phyloP scores from a whole-genome alignment of 2,888 invertebrate species.

The Epirrhoe tristata region DNA sequence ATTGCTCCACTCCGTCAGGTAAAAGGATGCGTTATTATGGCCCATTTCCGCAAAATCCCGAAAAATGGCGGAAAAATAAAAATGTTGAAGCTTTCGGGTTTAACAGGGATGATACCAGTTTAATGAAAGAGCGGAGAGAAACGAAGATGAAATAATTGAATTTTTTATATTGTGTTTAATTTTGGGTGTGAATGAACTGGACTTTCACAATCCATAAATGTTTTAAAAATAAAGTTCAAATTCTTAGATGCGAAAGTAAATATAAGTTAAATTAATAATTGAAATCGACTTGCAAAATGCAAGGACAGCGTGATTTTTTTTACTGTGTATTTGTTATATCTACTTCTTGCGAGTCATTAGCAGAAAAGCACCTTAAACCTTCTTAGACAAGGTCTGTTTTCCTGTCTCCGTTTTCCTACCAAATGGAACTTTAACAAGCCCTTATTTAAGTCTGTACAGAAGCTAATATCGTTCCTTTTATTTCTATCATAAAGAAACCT shows the following conservation, averaged over 20 bases:
- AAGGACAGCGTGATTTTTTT: no score
- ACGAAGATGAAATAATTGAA: slow-evolving; percentile 27
- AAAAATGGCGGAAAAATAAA: slow-evolving; percentile 24
- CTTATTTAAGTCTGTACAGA: slow-evolving; percentile 1
- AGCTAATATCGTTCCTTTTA: slow-evolving; percentile 12
- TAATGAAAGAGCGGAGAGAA: slow-evolving; percentile 28
- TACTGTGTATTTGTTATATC: no score
- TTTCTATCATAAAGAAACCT: slow-evolving; percentile 12
- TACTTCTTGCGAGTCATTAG: no score
- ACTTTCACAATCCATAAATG: not conserved
- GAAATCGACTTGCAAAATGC: no score
- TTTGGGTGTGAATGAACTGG: slow-evolving; percentile 7
- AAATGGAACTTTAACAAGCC: no score
- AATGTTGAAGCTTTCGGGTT: slow-evolving; percentile 17
- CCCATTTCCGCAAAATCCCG: slow-evolving; percentile 17
- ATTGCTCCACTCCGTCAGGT: not conserved
- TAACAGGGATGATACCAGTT: slow-evolving; percentile 28
- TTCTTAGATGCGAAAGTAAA: no score
- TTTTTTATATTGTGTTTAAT: slow-evolving; percentile 27
- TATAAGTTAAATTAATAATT: no score
- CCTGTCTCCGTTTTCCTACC: no score
- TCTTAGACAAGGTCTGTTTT: no score
- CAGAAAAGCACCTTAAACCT: no score
- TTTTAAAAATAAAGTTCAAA: not conserved
- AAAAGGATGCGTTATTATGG: slow-evolving; percentile 14